These are phyloP conservation scores for Saguinus oedipus DNA, from an alignment of 2,797 vertebrate species.

Conservation along the genomic window DNA sequence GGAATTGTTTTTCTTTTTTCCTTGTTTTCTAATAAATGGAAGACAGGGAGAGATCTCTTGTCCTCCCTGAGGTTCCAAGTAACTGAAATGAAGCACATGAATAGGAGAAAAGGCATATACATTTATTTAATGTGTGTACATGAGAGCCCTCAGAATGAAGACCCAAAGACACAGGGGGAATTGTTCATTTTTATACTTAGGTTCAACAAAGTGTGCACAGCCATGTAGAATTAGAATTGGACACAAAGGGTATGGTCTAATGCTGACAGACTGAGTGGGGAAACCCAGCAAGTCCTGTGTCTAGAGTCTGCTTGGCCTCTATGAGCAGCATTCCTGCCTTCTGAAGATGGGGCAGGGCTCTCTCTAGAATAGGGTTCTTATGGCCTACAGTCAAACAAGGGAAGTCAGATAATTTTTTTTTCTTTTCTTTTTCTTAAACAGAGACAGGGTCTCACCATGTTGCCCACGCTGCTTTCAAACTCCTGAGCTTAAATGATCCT, in stretches of 20 bases:
- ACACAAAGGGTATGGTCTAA: neutral
- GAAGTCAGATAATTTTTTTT: neutral
- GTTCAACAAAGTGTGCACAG: neutral
- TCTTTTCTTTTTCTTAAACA: neutral
- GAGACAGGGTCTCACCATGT: neutral
- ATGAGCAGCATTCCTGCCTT: neutral
- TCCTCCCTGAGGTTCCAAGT: neutral
- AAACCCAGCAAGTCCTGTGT: neutral
- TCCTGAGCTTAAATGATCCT: neutral
- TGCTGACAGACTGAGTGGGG: neutral
- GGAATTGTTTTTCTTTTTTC: neutral
- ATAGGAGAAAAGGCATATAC: neutral
- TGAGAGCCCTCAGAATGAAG: neutral
- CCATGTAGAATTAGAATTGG: accelerated
- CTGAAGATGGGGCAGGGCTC: neutral
- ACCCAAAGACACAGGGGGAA: neutral
- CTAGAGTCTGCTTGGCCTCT: neutral
- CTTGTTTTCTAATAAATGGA: neutral
- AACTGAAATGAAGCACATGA: neutral
- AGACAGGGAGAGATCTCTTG: neutral
- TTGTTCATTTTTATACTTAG: neutral
- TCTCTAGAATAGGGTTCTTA: neutral
- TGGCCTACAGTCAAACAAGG: neutral
- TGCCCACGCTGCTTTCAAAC: neutral
- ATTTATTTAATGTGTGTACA: neutral